Evolutionary conservation across 2,113 vertebrate species (phyloP), one percentile per base, ranked within the genome.

Genomic region (Platycercus adscitus): DNA sequence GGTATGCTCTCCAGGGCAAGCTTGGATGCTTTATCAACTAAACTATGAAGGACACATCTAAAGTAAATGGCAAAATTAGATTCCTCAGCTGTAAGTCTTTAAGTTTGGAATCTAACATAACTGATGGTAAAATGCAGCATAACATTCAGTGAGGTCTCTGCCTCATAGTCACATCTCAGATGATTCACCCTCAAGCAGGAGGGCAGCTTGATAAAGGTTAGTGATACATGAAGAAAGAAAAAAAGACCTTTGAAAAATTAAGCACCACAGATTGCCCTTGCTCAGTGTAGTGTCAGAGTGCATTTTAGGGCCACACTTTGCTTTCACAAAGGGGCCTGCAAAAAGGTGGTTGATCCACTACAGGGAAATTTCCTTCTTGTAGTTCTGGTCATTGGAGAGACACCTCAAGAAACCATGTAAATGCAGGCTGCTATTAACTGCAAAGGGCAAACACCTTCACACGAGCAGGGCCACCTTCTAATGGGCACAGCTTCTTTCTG

Each of bases 31-130:
- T 84, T 69, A 56, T 81, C 82, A 90, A 60, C 31, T 72, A 76
- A 91, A 86, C 20, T 88, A 68, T 28, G 56, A 93, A 81, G 31
- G 37, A 60, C 44, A 65, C 2, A 41, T 16, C 31, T 29, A 31
- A 94, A 92, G 31, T 37, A 84, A 91, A 93, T 37, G 47, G 69
- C 26, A 89, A 87, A 91, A 88, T 82, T 44, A 77, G 25, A 73
- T 58, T 63, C 12, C 47, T 24, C 52, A 89, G 21, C 19, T 81
- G 47, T 17, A 7, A 68, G 33, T 29, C 58, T 88, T 77, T 78
- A 63, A 47, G 39, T 88, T 58, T 58, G 23, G 25, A 80, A 73
- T 68, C 23, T 55, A 86, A 55, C 29, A 81, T 80, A 93, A 69
- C 10, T 35, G 25, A 46, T 49, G 39, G 37, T 17, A 86, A 90